These are phyloP conservation scores for Sparus aurata DNA, from an alignment of 2,797 vertebrate genomes.

Conservation along the genomic window DNA sequence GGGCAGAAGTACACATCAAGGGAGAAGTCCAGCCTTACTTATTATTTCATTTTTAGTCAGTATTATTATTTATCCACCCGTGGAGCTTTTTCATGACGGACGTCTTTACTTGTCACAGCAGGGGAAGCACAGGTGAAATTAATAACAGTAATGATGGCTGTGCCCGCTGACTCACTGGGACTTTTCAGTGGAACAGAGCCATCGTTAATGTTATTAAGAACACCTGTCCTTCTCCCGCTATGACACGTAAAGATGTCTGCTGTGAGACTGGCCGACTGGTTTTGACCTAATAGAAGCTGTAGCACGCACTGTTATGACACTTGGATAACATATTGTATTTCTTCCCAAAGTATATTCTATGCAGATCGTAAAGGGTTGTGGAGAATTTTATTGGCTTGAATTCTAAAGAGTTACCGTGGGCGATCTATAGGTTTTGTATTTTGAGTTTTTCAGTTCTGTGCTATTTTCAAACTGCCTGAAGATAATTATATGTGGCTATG, in stretches of 20 bases:
- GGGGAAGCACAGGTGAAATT: slow-evolving; percentile 1
- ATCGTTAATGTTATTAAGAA: not conserved
- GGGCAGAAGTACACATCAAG: not conserved
- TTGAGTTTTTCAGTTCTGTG: slow-evolving; percentile 17
- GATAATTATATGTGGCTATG: slow-evolving; percentile 60
- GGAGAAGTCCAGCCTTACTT: not conserved
- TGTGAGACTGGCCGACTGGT: not conserved
- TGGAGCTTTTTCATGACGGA: not conserved
- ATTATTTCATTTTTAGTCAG: not conserved
- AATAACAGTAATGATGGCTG: not conserved
- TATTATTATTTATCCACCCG: not conserved
- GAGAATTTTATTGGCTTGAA: not conserved
- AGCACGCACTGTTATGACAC: not conserved
- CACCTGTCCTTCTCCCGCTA: not conserved
- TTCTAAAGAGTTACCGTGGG: not conserved
- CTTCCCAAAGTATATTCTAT: not conserved
- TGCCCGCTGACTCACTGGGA: not conserved
- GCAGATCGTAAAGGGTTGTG: not conserved
- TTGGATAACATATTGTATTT: not conserved
- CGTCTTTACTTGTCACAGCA: not conserved
- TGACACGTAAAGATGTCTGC: not conserved
- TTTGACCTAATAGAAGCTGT: not conserved
- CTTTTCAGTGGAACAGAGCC: not conserved
- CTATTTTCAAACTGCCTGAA: slow-evolving; percentile 57
- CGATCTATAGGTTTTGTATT: slow-evolving; percentile 29